These are phyloP conservation scores for Leptinotarsa tumamoca DNA, from an alignment of 2,888 invertebrate species.

Conservation along the genomic window DNA sequence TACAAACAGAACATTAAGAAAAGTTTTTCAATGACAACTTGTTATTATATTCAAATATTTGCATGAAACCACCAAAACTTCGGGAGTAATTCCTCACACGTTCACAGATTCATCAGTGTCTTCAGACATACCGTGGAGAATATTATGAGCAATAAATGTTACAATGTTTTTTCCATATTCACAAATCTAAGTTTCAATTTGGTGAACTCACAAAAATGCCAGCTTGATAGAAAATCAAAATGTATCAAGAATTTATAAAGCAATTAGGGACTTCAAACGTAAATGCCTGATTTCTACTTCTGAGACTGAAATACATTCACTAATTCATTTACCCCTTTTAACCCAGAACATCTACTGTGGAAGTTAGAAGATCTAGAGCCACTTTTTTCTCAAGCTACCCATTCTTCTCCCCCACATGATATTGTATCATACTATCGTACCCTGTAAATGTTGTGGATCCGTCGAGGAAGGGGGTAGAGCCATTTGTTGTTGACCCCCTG, in stretches of 20 bases:
- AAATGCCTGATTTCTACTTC: conserved; percentile 40
- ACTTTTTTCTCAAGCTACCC: conserved; percentile 82
- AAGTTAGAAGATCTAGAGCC: conserved; percentile 74
- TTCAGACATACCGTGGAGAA: conserved; percentile 34
- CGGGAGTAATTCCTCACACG: conserved; percentile 24
- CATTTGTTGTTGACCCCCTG: conserved; percentile 60
- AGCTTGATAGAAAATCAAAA: no score
- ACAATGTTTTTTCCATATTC: no score
- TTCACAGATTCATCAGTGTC: no score
- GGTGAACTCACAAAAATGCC: no score
- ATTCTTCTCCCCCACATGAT: conserved; percentile 92
- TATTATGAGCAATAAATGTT: no score
- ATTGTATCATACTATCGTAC: conserved; percentile 95
- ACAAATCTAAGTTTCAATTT: no score
- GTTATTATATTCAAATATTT: conserved; percentile 55
- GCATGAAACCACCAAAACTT: conserved; percentile 55
- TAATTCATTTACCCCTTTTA: not conserved
- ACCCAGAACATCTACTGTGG: conserved; percentile 60
- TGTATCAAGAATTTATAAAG: no score
- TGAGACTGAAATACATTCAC: not conserved
- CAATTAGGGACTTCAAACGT: no score
- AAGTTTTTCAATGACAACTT: not conserved
- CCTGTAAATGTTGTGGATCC: conserved; percentile 84
- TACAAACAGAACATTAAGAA: no score
- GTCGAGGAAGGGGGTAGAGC: conserved; percentile 64